phyloP scores from a whole-genome alignment of 2,888 invertebrate genomes.

The Smittia sp. region DNA sequence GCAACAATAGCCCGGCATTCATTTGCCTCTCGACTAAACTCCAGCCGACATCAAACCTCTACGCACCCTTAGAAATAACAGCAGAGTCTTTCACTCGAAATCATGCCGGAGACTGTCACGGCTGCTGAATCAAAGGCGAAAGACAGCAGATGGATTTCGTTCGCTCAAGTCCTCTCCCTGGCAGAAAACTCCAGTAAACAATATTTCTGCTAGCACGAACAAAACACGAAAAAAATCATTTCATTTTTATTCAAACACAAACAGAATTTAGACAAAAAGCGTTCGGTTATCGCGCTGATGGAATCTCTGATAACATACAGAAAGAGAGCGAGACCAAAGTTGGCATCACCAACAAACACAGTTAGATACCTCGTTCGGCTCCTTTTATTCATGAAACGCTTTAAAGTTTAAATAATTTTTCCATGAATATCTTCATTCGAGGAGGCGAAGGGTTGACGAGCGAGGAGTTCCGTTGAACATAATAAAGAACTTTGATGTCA shows the following conservation, averaged over 20 bases:
- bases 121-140: constrained; percentile 19
- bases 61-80: constrained; percentile 7
- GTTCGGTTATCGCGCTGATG: constrained; percentile 31
- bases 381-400: constrained; percentile 28
- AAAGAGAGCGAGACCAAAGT: constrained; percentile 29
- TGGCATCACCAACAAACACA: constrained; percentile 32
- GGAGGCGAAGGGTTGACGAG: constrained; percentile 14
- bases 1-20: background rate
- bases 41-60: background rate
- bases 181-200: background rate
- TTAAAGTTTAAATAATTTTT: constrained; percentile 36
- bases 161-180: background rate
- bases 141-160: constrained; percentile 37
- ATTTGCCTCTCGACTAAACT: background rate
- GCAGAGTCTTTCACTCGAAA: background rate
- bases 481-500: too few relatives aligned
- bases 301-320: constrained; percentile 38
- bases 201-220: constrained; percentile 37
- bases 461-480: background rate
- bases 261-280: constrained; percentile 32
- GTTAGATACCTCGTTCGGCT: constrained; percentile 28
- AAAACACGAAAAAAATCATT: constrained; percentile 27
- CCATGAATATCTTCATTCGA: background rate
- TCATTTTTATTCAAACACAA: constrained; percentile 37
- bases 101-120: background rate